Evolutionary conservation across 1,140 invertebrate species (phyloP), one percentile per base, ranked within the genome.

Genomic region (Rhyzopertha dominica): DNA sequence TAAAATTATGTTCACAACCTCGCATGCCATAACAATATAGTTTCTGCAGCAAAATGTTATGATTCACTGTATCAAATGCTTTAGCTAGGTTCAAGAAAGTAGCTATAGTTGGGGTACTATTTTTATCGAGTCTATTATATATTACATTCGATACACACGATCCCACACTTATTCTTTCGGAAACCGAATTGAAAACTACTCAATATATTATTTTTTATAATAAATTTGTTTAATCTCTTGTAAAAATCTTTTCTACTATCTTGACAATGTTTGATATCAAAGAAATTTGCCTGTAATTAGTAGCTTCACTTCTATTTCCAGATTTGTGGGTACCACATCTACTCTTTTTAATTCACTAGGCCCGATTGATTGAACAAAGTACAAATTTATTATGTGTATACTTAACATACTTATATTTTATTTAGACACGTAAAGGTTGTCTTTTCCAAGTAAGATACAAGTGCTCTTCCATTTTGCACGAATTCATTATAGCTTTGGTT

Each of bases 11-110:
- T 2, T 24, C 16, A 35, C 13, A 28, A 30, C 31, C 38, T 34
- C 48, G 16, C 16, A 46, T 28, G 4, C 48, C 48, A 31, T 20
- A 39, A 2, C 18, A 16, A 13, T 47, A 5, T 10, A 51, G 19
- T 31, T 49, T 40, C 9, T 48, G 22, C 17, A 49, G 25, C 12
- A 51, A 38, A 13, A 40, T 49, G 10, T 7, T 14, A 26, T 49
- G 47, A 38, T 49, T 24, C 2, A 49, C 43, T 4, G 42, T 47
- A 24, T 49, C 48, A 40, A 51, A 48, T 22, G 35, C 47, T 34
- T 43, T 34, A 8, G 41, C 29, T 8, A 43, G 20, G 13, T 43
- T 31, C 16, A 43, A 16, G 8, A 43, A 14, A 4, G 12, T 24
- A 3, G 7, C 8, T 7, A 25, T 5, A 43, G 29, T 16, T 37